phyloP scores from a whole-genome alignment of 2,888 invertebrate genomes.

The Parapristionchus giblindavisi region DNA sequence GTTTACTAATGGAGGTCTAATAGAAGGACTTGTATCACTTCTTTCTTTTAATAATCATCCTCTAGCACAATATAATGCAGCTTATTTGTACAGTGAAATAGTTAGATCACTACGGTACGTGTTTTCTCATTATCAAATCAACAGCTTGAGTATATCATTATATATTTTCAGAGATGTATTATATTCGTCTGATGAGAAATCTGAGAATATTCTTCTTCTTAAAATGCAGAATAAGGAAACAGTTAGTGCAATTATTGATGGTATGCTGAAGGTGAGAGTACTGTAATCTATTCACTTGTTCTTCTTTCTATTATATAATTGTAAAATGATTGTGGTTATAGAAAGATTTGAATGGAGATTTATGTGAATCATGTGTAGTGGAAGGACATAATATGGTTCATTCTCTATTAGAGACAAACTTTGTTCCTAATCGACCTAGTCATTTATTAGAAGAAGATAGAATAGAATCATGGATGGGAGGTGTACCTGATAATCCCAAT shows the following conservation, averaged over 20 bases:
- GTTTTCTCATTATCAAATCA: not conserved
- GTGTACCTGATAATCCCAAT: constrained; percentile 21
- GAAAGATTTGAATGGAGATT: constrained; percentile 10
- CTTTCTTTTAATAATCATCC: constrained; percentile 39
- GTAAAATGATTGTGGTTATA: not conserved
- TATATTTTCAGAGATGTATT: constrained; percentile 26
- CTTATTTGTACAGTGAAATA: constrained; percentile 47
- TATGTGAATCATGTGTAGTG: constrained; percentile 33
- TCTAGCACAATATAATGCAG: constrained; percentile 47
- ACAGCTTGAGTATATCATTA: not conserved
- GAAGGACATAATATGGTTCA: constrained; percentile 42
- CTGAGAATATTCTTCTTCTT: not conserved
- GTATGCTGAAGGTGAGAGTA: constrained; percentile 28
- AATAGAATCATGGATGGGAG: constrained; percentile 32
- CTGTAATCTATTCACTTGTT: not conserved
- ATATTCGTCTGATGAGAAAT: constrained; percentile 33
- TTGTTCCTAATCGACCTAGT: constrained; percentile 42
- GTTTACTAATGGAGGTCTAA: constrained; percentile 36
- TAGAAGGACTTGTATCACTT: constrained; percentile 43
- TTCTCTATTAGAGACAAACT: constrained; percentile 46
- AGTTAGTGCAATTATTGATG: constrained; percentile 8
- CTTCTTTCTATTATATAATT: not conserved
- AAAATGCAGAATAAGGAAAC: constrained; percentile 4
- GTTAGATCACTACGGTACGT: constrained; percentile 19
- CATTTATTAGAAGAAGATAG: constrained; percentile 20